A percentile compares a stretch with the other conserved stretches of the same genome.
Conservation (phyloP, 2,113 vertebrate species). For the Pygathrix nemaeus region DNA sequence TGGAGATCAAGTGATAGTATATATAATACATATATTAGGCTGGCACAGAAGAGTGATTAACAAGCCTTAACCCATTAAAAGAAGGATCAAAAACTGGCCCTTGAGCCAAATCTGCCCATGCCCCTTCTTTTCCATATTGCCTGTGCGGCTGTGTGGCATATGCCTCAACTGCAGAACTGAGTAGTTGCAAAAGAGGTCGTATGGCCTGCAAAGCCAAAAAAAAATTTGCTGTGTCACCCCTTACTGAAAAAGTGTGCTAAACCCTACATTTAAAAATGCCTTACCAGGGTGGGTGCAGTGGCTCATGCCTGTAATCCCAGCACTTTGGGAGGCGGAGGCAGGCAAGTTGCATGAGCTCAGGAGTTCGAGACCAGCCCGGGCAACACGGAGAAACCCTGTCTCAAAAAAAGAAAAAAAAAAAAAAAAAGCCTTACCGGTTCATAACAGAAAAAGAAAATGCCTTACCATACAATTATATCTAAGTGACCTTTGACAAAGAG, state of each 20-base stretch:
- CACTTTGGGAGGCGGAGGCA: too few relatives aligned
- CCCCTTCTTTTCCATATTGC: background rate
- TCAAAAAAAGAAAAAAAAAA: too few relatives aligned
- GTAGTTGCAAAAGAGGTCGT: background rate
- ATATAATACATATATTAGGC: background rate
- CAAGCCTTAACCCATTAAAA: background rate
- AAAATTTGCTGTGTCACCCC: background rate
- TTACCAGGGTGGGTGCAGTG: too few relatives aligned
- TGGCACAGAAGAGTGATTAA: background rate
- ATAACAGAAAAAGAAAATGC: background rate
- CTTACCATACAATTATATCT: background rate
- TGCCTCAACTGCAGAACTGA: background rate
- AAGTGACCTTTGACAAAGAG: background rate
- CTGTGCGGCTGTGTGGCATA: background rate
- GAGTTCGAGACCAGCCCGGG: too few relatives aligned
- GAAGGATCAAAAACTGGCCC: too few relatives aligned
- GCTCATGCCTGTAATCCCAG: too few relatives aligned
- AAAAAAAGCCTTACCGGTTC: too few relatives aligned
- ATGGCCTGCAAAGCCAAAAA: background rate
- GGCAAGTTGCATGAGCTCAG: too few relatives aligned
- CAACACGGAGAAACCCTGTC: fast-evolving
- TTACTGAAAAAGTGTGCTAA: background rate
- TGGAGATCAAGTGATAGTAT: background rate
- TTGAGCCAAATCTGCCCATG: background rate
- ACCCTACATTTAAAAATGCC: background rate